Percentiles rank a stretch among this genome's conserved stretches.
phyloP scores from a whole-genome alignment of 2,113 vertebrate species.

The Phaethon lepturus region DNA sequence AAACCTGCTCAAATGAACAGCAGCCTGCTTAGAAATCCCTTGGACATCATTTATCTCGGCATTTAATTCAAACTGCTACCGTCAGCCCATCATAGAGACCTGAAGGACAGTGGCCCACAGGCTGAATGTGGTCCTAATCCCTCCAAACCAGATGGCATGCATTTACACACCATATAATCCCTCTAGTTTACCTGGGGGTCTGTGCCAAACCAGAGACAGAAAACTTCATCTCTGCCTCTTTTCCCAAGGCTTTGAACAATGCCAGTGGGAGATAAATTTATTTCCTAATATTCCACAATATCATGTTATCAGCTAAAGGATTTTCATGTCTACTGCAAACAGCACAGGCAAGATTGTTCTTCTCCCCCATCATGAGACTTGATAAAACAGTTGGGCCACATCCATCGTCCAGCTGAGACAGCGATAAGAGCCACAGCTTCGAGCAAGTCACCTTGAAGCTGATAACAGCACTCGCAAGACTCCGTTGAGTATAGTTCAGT shows the following conservation, averaged over 20 bases:
- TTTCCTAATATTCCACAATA: neutral
- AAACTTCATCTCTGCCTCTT: neutral
- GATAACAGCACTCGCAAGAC: neutral
- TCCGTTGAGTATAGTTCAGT: neutral
- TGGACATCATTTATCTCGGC: neutral
- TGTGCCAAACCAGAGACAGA: neutral
- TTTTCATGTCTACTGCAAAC: neutral
- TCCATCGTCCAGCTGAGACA: neutral
- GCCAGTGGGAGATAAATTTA: neutral
- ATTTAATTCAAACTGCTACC: neutral
- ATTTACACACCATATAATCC: neutral
- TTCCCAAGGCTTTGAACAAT: neutral
- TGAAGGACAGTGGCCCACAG: neutral
- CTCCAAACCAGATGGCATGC: neutral
- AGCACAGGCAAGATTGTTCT: neutral
- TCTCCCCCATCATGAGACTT: neutral
- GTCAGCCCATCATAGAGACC: neutral
- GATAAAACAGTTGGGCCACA: neutral
- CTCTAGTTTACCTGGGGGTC: neutral
- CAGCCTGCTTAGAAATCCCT: neutral
- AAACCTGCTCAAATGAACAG: neutral
- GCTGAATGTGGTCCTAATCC: neutral
- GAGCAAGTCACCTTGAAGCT: constrained; percentile 20
- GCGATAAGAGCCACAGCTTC: neutral
- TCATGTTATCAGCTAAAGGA: neutral